phyloP scores from a whole-genome alignment of 2,113 vertebrate genomes.

The Rhinolophus ferrumequinum region DNA sequence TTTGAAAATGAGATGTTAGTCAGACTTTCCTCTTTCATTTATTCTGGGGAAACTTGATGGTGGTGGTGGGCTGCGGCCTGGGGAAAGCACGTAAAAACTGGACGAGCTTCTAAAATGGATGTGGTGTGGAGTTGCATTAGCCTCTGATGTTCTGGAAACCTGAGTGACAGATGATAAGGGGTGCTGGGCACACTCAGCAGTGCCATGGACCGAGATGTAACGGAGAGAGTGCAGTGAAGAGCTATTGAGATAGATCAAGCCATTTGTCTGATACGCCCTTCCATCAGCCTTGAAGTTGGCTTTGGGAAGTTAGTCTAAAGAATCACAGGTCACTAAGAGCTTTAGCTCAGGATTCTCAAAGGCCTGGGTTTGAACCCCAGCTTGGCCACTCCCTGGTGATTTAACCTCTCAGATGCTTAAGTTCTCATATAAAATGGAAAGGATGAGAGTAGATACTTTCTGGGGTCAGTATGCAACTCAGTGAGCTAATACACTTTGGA shows the following conservation, averaged over 20 bases:
- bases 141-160: neutral
- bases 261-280: neutral
- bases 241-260: neutral
- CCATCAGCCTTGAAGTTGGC: neutral
- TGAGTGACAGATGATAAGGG: neutral
- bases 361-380: neutral
- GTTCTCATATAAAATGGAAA: neutral
- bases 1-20: constrained; percentile 46
- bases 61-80: neutral
- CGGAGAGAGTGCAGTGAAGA: neutral
- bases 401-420: neutral
- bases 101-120: neutral
- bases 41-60: constrained; percentile 30
- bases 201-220: rapidly evolving
- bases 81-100: neutral
- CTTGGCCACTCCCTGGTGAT: neutral
- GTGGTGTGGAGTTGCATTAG: neutral
- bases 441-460: neutral
- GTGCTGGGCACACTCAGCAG: neutral
- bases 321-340: neutral
- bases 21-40: neutral
- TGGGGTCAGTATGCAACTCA: neutral
- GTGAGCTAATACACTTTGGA: neutral
- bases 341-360: neutral
- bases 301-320: neutral